Base-by-base conservation (phyloP, 2,797 vertebrate genomes). In the Ctenochaetus hawaiiensis region DNA sequence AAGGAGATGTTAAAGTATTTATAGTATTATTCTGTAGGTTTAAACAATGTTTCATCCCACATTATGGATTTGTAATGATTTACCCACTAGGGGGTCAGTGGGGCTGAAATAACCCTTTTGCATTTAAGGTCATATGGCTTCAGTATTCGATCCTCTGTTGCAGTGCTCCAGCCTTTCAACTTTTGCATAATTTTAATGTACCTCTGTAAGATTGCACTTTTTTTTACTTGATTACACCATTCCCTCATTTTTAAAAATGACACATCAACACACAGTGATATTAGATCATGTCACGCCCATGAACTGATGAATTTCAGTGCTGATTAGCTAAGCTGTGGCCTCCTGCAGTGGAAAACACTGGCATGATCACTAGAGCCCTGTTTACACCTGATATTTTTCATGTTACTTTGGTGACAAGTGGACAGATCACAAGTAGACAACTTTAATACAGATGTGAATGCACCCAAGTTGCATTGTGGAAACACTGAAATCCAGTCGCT, bases 141-240 rank as follows among this genome's bases (percentile, higher is more conserved):
- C 22, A 80, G 44, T 60, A 41, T 58, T 57, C 75, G 18, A 68
- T 67, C 45, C 45, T 43, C 47, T 51, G 59, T 68, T 43, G 8
- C 8, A 0, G n/a, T 39, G 13, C 64, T 23, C 45, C 6, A 54
- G 22, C 34, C 7, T 39, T 3, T 34, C 23, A 5, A 41, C 4
- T 9, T 41, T 18, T 17, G 67, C 26, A 34, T 49, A 4, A 60
- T 61, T 45, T 56, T 14, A 67, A 67, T 77, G 26, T 49, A 49
- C 14, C 8, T 17, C 34, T 51, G 10, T 37, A 22, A 5, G 1
- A n/a, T 43, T 30, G 26, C 4, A 30, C 26, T 30, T 30, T 30
- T 30, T n/a, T 30, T 30, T 30, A 30, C 26, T 4, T 30, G 26
- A 30, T 30, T 30, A 30, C 26, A 30, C 3, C 26, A 30, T 30